phyloP scores from a whole-genome alignment of 2,797 vertebrate genomes.

The Poecilia wingei region DNA sequence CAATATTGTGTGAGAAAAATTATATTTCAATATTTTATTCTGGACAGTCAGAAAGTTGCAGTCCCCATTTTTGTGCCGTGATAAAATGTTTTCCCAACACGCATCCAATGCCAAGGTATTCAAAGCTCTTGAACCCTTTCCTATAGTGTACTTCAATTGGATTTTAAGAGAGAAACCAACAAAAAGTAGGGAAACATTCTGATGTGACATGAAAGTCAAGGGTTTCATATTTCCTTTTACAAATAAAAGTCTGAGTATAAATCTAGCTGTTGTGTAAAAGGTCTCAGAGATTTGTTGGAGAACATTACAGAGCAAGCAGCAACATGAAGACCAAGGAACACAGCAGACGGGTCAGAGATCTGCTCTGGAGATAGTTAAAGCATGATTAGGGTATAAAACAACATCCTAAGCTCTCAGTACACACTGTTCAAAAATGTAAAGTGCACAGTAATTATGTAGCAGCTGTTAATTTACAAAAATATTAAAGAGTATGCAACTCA shows the following conservation, averaged over 20 bases:
- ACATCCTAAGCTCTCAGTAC: background rate
- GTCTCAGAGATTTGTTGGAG: background rate
- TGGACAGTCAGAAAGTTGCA: background rate
- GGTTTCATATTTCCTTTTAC: no score
- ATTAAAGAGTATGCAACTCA: background rate
- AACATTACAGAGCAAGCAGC: background rate
- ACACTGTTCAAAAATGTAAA: background rate
- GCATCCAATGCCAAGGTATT: background rate
- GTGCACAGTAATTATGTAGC: background rate
- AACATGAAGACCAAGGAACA: background rate
- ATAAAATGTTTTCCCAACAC: background rate
- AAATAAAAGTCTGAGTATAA: background rate
- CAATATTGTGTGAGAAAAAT: background rate
- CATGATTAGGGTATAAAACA: background rate
- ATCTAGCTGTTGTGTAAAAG: background rate
- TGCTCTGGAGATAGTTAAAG: background rate
- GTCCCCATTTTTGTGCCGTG: background rate
- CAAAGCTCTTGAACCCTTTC: background rate
- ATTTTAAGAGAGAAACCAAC: background rate
- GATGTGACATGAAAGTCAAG: no score
- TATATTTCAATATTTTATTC: background rate
- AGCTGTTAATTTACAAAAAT: background rate
- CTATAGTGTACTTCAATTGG: background rate
- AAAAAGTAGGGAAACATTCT: background rate
- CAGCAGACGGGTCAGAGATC: no score